phyloP scores from a whole-genome alignment of 92 coral and sea anemone genomes.

The Paragorgia papillata region DNA sequence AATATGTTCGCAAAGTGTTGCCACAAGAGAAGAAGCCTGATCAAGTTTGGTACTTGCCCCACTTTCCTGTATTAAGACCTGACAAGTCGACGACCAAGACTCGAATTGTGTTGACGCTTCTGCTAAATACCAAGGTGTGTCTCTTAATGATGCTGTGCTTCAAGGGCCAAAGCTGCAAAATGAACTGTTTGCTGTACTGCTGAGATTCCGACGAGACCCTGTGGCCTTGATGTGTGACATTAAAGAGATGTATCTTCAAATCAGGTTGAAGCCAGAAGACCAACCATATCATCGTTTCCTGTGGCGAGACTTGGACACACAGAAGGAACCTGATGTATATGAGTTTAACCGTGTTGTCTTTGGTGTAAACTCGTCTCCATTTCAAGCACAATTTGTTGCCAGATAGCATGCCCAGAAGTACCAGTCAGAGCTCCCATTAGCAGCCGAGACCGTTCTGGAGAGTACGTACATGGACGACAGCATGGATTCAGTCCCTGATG shows the following conservation, averaged over 20 bases:
- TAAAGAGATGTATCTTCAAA: conserved; percentile 55
- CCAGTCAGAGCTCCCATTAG: conserved; percentile 41
- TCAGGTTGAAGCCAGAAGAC: conserved; percentile 48
- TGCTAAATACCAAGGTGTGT: conserved; percentile 38
- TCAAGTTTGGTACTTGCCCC: conserved; percentile 42
- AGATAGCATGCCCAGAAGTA: conserved; percentile 39
- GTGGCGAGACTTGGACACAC: conserved; percentile 52
- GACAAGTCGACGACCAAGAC: conserved; percentile 71
- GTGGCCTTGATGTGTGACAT: conserved; percentile 51
- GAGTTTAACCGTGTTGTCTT: conserved; percentile 62
- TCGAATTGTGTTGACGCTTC: conserved; percentile 55
- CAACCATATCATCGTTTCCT: conserved; percentile 45
- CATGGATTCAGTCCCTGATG: conserved; percentile 64
- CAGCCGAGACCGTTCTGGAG: conserved; percentile 60
- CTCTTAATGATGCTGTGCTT: conserved; percentile 34
- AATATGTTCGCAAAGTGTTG: conserved; percentile 49
- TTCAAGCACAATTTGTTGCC: conserved; percentile 66
- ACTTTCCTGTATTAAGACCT: conserved; percentile 68
- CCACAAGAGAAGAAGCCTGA: conserved; percentile 34
- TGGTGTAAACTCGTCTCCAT: conserved; percentile 51
- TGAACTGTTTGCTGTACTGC: conserved; percentile 36
- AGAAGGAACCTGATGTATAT: conserved; percentile 46
- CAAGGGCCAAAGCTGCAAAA: conserved; percentile 58
- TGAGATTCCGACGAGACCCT: conserved; percentile 46
- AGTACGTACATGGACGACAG: conserved; percentile 66